Evolutionary conservation across 2,113 vertebrate species (phyloP), one percentile per base, ranked within the genome.

Genomic region (Nothobranchius kuhntae): DNA sequence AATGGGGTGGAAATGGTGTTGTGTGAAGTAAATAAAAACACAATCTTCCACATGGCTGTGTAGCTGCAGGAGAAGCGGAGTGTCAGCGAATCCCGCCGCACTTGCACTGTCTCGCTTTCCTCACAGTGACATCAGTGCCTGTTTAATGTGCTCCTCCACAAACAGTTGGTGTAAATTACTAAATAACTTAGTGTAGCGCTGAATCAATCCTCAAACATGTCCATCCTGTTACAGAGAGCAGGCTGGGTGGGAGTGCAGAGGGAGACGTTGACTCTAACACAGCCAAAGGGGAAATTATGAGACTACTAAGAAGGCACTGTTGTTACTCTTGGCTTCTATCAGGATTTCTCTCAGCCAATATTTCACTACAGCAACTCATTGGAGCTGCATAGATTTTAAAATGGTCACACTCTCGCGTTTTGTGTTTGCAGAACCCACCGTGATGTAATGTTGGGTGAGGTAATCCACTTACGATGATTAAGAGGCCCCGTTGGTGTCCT

Each of bases 121-220:
- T 82, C 68, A 0, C 47, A 64, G 83, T 91, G 89, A 91, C 89
- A 80, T 77, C 66, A 62, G 87, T 87, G 90, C 81, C 85, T 82
- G 71, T 88, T 91, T 89, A 89, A 91, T 91, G 86, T 88, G 83
- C 84, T 75, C 64, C 69, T 61, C 59, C 61, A 88, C 51, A 89
- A 90, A 87, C 84, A 80, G 77, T 86, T 80, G 72, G 73, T 90
- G 87, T 91, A 92, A 92, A 84, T 89, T 86, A 89, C 77, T 83
- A 74, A 75, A 88, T 89, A 89, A 91, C 75, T 86, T 92, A 93
- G 92, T 91, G 91, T 92, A 91, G 88, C 83, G 78, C 80, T 82
- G 81, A 92, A 91, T 91, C 88, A 79, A 91, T 93, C 81, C 87
- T 83, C 90, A 89, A 84, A 88, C 4, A 17, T 84, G 91, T 86